Percentiles rank a stretch among this genome's conserved stretches.
These are phyloP conservation scores for Zaprionus obscuricornis DNA, from an alignment of 2,888 invertebrate genomes.

Conservation along the genomic window DNA sequence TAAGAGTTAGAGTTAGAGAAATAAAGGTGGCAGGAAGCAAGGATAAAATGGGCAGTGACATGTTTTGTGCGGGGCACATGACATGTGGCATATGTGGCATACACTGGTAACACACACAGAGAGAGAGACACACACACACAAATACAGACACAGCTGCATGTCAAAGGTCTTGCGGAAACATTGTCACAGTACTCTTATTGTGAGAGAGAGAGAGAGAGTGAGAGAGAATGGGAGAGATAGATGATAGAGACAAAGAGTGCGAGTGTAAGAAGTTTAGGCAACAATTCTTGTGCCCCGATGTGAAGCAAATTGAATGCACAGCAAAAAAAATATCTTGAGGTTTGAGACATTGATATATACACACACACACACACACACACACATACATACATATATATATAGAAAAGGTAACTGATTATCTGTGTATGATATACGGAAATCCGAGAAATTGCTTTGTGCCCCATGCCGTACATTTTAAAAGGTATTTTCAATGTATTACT, in stretches of 20 bases:
- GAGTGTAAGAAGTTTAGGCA: conserved; percentile 18
- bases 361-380: conserved; percentile 8
- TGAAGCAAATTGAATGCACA: conserved; percentile 35
- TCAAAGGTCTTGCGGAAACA: conserved; percentile 55
- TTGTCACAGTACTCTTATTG: neutral
- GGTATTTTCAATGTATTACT: neutral
- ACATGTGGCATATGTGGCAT: conserved; percentile 64
- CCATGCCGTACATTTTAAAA: neutral
- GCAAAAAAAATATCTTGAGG: conserved; percentile 35
- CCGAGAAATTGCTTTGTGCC: conserved; percentile 9
- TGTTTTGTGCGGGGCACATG: conserved; percentile 71
- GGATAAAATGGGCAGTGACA: conserved; percentile 70
- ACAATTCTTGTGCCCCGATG: conserved; percentile 37
- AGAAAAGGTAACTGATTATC: conserved; percentile 34
- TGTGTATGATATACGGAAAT: conserved; percentile 7
- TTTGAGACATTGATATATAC: conserved; percentile 28
- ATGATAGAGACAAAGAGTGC: neutral
- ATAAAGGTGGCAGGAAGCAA: conserved; percentile 68
- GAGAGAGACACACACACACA: neutral
- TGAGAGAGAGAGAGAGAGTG: neutral
- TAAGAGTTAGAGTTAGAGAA: conserved; percentile 25
- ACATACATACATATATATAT: conserved; percentile 4
- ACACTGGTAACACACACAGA: conserved; percentile 20
- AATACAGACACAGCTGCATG: conserved; percentile 59
- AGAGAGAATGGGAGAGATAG: too few relatives aligned